These are phyloP conservation scores for Diadromus collaris DNA, from an alignment of 2,888 invertebrate genomes.

Conservation along the genomic window DNA sequence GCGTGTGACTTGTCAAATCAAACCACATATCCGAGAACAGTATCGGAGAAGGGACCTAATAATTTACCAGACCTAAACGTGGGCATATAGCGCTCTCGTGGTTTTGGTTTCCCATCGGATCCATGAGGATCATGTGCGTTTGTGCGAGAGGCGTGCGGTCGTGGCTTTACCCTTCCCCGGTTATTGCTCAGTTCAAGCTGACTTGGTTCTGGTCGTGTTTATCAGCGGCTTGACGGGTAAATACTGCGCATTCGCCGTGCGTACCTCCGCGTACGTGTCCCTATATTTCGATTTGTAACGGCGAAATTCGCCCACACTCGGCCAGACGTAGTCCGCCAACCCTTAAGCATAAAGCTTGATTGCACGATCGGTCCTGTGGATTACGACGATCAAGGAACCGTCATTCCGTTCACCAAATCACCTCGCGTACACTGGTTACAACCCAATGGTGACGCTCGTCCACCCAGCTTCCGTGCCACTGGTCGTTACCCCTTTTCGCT, in stretches of 20 bases:
- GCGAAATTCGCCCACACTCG: constrained; percentile 26
- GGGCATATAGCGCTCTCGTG: constrained; percentile 21
- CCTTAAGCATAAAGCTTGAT: constrained; percentile 59
- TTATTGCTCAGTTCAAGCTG: constrained; percentile 4
- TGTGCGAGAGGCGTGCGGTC: constrained; percentile 7
- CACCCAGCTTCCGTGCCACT: constrained; percentile 19
- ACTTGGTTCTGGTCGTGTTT: constrained; percentile 7
- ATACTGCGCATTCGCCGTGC: constrained; percentile 20
- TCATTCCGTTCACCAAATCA: constrained; percentile 62
- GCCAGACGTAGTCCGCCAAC: constrained; percentile 31
- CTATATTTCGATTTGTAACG: constrained; percentile 14
- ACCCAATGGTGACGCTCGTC: constrained; percentile 1
- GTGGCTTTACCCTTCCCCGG: constrained; percentile 16
- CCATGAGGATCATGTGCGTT: constrained; percentile 11
- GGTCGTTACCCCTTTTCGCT: constrained; percentile 33
- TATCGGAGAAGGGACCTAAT: constrained; percentile 27
- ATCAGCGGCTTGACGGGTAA: constrained; percentile 26
- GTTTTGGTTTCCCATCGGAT: constrained; percentile 29
- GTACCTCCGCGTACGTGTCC: constrained; percentile 7
- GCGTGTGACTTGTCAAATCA: constrained; percentile 38
- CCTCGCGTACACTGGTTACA: constrained; percentile 16
- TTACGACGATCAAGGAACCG: constrained; percentile 60
- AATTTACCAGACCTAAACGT: constrained; percentile 44
- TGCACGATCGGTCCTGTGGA: constrained; percentile 59
- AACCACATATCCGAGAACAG: constrained; percentile 32